A percentile compares a stretch with the other conserved stretches of the same genome.
These are phyloP conservation scores for Chelon auratus DNA, from an alignment of 2,797 vertebrate species.

Conservation along the genomic window DNA sequence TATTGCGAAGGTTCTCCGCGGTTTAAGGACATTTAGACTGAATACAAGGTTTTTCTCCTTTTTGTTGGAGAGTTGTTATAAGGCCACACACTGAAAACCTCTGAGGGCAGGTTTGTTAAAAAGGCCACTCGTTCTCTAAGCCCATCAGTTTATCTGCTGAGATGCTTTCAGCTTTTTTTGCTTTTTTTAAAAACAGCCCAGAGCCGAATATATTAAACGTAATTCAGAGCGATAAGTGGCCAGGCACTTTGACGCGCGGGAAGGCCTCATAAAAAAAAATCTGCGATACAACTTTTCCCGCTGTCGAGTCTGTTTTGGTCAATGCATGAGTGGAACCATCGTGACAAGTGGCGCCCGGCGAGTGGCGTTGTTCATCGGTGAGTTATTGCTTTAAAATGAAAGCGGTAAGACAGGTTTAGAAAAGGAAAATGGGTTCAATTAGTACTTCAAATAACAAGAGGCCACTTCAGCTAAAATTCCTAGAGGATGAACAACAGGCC, in stretches of 20 bases:
- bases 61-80: conserved; percentile 34
- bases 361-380: conserved; percentile 81
- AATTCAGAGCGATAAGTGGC: conserved; percentile 64
- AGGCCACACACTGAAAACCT: conserved; percentile 12
- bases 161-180: conserved; percentile 14
- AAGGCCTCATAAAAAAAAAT: conserved; percentile 51
- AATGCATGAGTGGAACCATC: conserved; percentile 79
- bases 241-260: conserved; percentile 51
- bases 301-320: conserved; percentile 84
- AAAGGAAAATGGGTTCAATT: conserved; percentile 85
- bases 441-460: conserved; percentile 84
- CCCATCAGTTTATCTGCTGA: conserved; percentile 30
- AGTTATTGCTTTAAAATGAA: conserved; percentile 88
- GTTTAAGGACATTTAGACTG: conserved; percentile 62
- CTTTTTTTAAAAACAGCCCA: conserved; percentile 33
- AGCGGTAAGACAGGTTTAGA: conserved; percentile 79
- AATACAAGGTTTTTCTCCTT: conserved; percentile 32
- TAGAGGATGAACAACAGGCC: conserved; percentile 81
- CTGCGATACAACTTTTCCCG: conserved; percentile 62
- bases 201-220: conserved; percentile 63
- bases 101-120: conserved; percentile 5
- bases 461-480: conserved; percentile 83
- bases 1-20: conserved; percentile 53
- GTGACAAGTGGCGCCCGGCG: conserved; percentile 78
- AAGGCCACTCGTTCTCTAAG: conserved; percentile 14